Conservation (phyloP, 2,797 vertebrate species). For the Remorina albescens region DNA sequence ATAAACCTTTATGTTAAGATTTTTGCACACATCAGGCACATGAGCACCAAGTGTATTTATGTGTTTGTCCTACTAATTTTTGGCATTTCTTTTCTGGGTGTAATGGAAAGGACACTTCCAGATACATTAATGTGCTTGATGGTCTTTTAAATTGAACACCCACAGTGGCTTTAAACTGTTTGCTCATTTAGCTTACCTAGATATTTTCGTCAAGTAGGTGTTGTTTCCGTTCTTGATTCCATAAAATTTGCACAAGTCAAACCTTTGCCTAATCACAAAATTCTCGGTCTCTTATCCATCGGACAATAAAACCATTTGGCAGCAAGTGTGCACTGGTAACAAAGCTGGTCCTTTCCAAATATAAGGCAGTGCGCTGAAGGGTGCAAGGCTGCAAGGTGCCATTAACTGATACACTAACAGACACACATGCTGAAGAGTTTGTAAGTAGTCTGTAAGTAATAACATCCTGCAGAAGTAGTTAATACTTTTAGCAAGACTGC, state of each 20-base stretch:
- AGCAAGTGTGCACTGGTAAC: background rate
- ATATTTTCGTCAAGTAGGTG: background rate
- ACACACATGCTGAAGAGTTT: background rate
- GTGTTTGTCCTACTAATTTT: too few relatives aligned
- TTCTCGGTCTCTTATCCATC: background rate
- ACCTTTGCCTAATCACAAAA: background rate
- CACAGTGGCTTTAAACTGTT: background rate
- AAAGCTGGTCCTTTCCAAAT: background rate
- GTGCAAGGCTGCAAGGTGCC: background rate
- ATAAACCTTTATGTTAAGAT: too few relatives aligned
- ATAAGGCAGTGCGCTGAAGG: background rate
- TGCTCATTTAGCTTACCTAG: background rate
- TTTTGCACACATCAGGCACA: background rate
- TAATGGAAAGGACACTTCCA: background rate
- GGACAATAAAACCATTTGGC: background rate
- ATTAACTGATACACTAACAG: background rate
- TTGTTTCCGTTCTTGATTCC: background rate
- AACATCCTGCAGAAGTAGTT: conserved; percentile 1
- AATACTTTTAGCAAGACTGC: background rate
- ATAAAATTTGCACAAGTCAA: background rate
- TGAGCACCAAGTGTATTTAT: background rate
- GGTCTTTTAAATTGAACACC: background rate
- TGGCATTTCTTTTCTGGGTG: background rate
- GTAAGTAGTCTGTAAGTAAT: background rate
- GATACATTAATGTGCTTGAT: background rate